Conservation (phyloP, 2,797 vertebrate genomes). For the Cossypha polioptera region DNA sequence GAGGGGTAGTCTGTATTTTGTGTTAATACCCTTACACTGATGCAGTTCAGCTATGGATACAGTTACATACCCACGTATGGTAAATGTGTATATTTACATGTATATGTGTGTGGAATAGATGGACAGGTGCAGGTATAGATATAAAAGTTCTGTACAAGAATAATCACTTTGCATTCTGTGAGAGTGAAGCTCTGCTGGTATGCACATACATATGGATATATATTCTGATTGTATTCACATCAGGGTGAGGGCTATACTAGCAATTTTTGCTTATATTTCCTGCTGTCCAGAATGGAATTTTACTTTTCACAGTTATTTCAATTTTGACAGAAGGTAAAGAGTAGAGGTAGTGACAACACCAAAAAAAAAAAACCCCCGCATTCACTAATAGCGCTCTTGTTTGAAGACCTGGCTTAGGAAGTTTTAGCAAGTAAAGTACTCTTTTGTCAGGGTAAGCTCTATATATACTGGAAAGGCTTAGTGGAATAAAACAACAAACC, state of each 20-base stretch:
- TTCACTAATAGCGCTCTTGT: neutral
- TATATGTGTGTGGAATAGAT: neutral
- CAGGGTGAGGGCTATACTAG: neutral
- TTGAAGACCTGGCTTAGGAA: constrained; percentile 6
- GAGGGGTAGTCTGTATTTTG: neutral
- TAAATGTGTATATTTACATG: neutral
- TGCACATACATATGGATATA: fast-evolving
- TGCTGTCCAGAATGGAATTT: neutral
- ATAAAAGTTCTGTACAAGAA: neutral
- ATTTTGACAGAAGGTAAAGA: neutral
- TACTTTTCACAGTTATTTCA: neutral
- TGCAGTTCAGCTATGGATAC: neutral
- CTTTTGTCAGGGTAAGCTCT: constrained; percentile 14
- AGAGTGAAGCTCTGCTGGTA: neutral
- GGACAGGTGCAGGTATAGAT: neutral
- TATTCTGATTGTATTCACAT: neutral
- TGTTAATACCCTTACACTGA: neutral
- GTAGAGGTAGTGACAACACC: neutral
- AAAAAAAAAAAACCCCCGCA: neutral
- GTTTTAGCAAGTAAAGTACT: neutral
- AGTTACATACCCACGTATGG: fast-evolving
- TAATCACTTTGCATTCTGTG: neutral
- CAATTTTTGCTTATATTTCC: neutral
- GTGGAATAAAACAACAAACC: neutral
- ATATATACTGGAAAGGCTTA: constrained; percentile 15